Percentiles rank a stretch among this genome's conserved stretches.
Conservation (phyloP, 2,797 vertebrate species). For the Huso huso region DNA sequence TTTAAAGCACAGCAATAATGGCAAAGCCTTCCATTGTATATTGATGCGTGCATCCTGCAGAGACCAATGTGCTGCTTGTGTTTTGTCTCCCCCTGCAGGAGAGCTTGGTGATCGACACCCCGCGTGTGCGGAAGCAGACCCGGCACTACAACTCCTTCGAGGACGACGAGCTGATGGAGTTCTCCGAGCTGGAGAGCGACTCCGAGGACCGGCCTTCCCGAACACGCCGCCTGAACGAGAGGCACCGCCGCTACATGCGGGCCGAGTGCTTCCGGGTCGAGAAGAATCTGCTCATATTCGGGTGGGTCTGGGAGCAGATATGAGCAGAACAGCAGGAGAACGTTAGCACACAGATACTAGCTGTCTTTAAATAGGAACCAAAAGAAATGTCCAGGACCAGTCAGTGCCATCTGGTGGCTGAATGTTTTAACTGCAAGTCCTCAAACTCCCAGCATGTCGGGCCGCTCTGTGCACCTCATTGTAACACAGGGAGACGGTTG, state of each 20-base stretch:
- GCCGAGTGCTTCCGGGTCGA: conserved; percentile 94
- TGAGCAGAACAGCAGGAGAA: no score
- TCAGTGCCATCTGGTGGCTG: no score
- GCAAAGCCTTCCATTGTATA: neutral
- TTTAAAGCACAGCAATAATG: no score
- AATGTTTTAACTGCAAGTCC: no score
- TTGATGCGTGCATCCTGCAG: neutral
- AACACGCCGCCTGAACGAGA: conserved; percentile 79
- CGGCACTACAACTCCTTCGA: conserved; percentile 98
- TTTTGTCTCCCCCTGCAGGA: conserved; percentile 51
- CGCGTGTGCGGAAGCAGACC: conserved; percentile 90
- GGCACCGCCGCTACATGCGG: conserved; percentile 79
- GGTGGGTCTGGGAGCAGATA: conserved; percentile 51
- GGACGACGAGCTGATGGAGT: conserved; percentile 96
- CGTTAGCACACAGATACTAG: no score
- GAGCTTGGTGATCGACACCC: conserved; percentile 89
- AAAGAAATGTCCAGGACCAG: neutral
- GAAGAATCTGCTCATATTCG: conserved; percentile 96
- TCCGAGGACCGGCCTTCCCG: conserved; percentile 85
- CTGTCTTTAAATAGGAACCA: no score
- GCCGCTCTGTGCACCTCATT: no score
- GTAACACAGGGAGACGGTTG: no score
- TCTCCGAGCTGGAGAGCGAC: conserved; percentile 93
- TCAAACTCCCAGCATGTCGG: no score
- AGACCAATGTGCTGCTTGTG: no score